These are phyloP conservation scores for Microhierax caerulescens DNA, from an alignment of 2,797 vertebrate species.

Conservation along the genomic window DNA sequence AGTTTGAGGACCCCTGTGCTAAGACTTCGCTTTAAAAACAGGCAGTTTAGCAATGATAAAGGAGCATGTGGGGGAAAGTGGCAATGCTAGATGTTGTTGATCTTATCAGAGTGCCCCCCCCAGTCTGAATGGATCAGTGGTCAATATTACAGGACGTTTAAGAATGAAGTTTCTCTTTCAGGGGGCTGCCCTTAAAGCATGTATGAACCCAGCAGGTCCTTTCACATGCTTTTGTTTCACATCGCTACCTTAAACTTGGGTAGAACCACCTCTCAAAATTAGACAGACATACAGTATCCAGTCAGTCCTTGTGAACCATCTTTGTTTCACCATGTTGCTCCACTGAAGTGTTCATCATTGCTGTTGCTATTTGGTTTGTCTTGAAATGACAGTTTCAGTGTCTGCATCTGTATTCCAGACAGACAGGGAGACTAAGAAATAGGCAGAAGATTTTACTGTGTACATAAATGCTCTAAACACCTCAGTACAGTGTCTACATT, in stretches of 20 bases:
- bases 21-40: neutral
- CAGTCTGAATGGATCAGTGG: neutral
- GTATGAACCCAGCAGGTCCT: neutral
- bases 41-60: neutral
- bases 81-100: neutral
- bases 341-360: neutral
- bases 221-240: neutral
- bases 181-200: neutral
- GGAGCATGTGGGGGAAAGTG: neutral
- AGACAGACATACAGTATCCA: neutral
- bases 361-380: neutral
- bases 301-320: neutral
- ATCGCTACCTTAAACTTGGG: neutral
- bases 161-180: neutral
- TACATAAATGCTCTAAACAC: neutral
- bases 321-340: neutral
- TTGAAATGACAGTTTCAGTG: neutral
- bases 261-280: neutral
- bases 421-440: neutral
- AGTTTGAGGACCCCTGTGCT: no score
- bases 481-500: neutral
- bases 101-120: neutral
- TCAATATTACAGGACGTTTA: neutral
- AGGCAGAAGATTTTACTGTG: neutral
- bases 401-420: neutral